These are phyloP conservation scores for Noctua comes DNA, from an alignment of 2,888 invertebrate species.

Conservation along the genomic window DNA sequence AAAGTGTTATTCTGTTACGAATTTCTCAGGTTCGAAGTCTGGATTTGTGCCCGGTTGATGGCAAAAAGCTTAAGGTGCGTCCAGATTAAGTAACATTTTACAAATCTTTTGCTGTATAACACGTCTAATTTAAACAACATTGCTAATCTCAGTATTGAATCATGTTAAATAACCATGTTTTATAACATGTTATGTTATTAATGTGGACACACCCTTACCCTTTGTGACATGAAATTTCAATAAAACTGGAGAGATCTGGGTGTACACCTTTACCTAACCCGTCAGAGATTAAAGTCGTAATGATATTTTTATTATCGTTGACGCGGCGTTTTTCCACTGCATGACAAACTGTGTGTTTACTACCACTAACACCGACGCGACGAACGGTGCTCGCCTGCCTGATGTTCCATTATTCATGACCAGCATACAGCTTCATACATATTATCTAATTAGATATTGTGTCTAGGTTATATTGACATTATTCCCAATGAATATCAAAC, in stretches of 20 bases:
- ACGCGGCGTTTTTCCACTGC: conserved; percentile 15
- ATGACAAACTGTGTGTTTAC: conserved; percentile 39
- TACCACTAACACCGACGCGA: neutral
- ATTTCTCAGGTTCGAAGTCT: no score
- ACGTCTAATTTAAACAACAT: no score
- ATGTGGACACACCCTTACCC: no score
- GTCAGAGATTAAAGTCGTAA: neutral
- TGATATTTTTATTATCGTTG: conserved; percentile 2
- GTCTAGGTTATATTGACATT: conserved; percentile 33
- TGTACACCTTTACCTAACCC: neutral
- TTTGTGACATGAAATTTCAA: no score
- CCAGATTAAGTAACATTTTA: no score
- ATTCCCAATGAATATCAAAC: conserved; percentile 21
- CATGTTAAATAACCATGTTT: no score
- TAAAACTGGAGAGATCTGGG: neutral
- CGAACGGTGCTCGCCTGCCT: neutral
- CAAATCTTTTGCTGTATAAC: no score
- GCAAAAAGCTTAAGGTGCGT: neutral
- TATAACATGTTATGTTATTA: no score
- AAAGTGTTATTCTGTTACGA: neutral
- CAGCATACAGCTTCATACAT: conserved; percentile 30
- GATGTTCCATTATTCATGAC: conserved; percentile 54
- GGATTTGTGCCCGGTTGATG: neutral
- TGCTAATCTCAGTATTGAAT: no score
- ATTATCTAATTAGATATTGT: conserved; percentile 31